Conservation (phyloP, 92 coral and sea anemone species). For the Porites lobata region DNA sequence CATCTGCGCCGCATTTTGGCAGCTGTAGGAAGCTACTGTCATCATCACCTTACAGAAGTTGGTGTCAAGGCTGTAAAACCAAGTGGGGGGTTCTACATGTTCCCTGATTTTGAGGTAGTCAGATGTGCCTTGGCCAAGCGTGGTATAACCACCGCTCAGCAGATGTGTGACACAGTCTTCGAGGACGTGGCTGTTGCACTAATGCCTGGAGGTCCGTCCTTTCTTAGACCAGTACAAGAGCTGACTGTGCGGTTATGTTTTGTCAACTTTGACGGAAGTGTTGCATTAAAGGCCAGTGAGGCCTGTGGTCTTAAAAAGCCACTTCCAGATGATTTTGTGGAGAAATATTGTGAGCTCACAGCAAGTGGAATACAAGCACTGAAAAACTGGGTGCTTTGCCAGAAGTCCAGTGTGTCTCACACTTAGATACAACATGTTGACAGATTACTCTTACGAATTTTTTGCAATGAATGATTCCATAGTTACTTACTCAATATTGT, state of each 20-base stretch:
- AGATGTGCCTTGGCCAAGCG: constrained; percentile 54
- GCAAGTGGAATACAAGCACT: constrained; percentile 59
- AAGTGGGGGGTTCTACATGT: constrained; percentile 72
- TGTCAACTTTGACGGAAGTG: constrained; percentile 64
- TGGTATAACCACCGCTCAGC: constrained; percentile 65
- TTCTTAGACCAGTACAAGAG: constrained; percentile 41
- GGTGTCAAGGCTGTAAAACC: constrained; percentile 70
- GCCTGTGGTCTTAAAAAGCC: constrained; percentile 25
- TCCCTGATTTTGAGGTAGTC: constrained; percentile 71
- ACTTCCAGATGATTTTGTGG: constrained; percentile 61
- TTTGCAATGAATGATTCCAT: not conserved
- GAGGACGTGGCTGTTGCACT: constrained; percentile 54
- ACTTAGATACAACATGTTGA: not conserved
- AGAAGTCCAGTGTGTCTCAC: constrained; percentile 41
- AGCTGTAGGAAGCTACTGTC: constrained; percentile 61
- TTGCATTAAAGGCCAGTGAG: constrained; percentile 60
- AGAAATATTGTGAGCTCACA: constrained; percentile 48
- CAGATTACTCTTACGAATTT: not conserved
- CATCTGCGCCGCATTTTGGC: constrained; percentile 52
- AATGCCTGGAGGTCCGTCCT: constrained; percentile 69
- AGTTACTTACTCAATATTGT: not conserved
- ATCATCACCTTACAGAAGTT: constrained; percentile 46
- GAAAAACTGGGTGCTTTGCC: constrained; percentile 54
- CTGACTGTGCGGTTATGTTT: constrained; percentile 68
- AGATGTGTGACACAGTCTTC: constrained; percentile 71